Evolutionary conservation across 2,888 invertebrate species (phyloP).

Genomic region (Eurytoma adleriae): DNA sequence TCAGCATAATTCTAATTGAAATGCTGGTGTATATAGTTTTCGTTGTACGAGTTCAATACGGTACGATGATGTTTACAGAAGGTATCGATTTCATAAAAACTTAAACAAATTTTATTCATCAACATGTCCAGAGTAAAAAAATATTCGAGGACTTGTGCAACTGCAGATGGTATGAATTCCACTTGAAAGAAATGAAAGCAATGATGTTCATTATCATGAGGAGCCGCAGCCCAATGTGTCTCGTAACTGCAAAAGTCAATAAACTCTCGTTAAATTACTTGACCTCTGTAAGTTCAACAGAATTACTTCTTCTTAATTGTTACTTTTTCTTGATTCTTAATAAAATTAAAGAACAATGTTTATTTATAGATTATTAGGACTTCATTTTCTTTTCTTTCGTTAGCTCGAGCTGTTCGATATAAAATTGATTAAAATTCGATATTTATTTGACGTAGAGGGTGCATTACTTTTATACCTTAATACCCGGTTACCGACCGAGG

Average conservation of each 20-base stretch:
- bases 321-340: too few relatives aligned
- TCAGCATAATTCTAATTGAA: too few relatives aligned
- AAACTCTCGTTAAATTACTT: constrained; percentile 1
- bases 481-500: too few relatives aligned
- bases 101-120: background rate
- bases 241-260: constrained; percentile 8
- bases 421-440: too few relatives aligned
- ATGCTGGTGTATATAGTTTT: too few relatives aligned
- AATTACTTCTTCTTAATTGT: too few relatives aligned
- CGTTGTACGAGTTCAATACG: too few relatives aligned
- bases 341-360: background rate
- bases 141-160: constrained; percentile 20
- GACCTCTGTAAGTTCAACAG: background rate
- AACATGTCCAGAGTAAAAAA: background rate
- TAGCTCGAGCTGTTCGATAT: constrained; percentile 9
- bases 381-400: constrained; percentile 24
- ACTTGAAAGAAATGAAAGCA: background rate
- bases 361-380: constrained; percentile 13
- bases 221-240: background rate
- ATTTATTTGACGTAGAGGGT: too few relatives aligned
- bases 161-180: constrained; percentile 22
- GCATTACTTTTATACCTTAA: too few relatives aligned
- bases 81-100: background rate
- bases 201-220: constrained; percentile 16
- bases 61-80: too few relatives aligned